Conservation (phyloP, 2,797 vertebrate species). For the Cichlasoma orientale region DNA sequence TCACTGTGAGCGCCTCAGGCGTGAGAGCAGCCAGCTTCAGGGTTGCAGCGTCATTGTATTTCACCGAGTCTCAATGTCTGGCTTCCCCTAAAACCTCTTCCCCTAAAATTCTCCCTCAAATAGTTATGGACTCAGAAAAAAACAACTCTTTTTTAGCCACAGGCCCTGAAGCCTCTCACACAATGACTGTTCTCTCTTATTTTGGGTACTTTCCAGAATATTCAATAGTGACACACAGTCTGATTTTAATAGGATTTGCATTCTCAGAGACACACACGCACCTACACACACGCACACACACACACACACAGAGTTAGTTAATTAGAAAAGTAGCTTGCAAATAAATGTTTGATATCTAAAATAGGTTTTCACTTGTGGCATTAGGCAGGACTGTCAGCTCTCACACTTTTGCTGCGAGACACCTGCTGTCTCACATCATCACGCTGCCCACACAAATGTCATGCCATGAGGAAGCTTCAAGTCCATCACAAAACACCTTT, state of each 20-base stretch:
- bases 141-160: not conserved
- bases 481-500: not conserved
- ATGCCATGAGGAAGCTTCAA: not conserved
- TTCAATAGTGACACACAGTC: not conserved
- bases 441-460: not conserved
- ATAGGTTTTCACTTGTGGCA: no score
- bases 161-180: not conserved
- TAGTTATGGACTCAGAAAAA: not conserved
- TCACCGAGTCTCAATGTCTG: slow-evolving; percentile 9
- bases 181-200: not conserved
- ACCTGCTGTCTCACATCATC: not conserved
- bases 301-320: not conserved
- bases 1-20: slow-evolving; percentile 4
- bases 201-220: not conserved
- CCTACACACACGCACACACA: no score
- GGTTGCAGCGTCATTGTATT: slow-evolving; percentile 5
- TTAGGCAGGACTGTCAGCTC: no score
- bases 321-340: not conserved
- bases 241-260: not conserved
- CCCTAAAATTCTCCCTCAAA: slow-evolving; percentile 5
- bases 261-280: not conserved
- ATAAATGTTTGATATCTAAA: not conserved
- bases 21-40: not conserved
- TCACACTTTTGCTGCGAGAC: not conserved
- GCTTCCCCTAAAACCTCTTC: not conserved